Conservation (phyloP, 2,113 vertebrate species). For the Castor canadensis region DNA sequence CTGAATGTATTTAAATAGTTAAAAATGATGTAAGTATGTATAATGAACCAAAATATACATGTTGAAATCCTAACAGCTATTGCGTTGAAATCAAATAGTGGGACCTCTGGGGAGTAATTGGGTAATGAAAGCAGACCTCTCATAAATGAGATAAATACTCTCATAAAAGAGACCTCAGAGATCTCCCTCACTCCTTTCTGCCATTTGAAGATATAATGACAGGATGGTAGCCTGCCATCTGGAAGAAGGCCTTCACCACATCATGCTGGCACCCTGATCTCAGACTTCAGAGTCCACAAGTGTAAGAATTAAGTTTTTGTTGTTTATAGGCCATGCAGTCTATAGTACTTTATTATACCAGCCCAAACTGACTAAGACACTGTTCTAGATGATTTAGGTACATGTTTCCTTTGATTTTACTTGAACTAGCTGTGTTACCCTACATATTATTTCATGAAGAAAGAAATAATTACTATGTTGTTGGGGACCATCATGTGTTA, state of each 20-base stretch:
- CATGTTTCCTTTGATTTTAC: neutral
- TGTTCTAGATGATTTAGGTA: neutral
- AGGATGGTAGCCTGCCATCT: neutral
- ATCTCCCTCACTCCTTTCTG: neutral
- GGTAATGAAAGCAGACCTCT: neutral
- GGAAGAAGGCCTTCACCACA: neutral
- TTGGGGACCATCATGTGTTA: neutral
- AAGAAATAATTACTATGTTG: neutral
- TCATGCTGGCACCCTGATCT: neutral
- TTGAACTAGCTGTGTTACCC: neutral
- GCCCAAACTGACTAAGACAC: neutral
- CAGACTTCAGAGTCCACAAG: neutral
- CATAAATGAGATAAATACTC: neutral
- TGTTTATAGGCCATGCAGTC: too few relatives aligned
- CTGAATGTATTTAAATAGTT: neutral
- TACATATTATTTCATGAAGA: neutral
- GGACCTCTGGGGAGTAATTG: neutral
- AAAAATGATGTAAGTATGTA: neutral
- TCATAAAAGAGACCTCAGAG: neutral
- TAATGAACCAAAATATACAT: neutral
- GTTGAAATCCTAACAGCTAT: neutral
- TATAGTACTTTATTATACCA: neutral
- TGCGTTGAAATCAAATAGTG: neutral
- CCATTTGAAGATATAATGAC: neutral
- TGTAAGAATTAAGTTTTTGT: neutral